Evolutionary conservation across 1,140 invertebrate genomes (phyloP), one percentile per base, ranked within the genome.

Genomic region (Meloidogyne floridensis): DNA sequence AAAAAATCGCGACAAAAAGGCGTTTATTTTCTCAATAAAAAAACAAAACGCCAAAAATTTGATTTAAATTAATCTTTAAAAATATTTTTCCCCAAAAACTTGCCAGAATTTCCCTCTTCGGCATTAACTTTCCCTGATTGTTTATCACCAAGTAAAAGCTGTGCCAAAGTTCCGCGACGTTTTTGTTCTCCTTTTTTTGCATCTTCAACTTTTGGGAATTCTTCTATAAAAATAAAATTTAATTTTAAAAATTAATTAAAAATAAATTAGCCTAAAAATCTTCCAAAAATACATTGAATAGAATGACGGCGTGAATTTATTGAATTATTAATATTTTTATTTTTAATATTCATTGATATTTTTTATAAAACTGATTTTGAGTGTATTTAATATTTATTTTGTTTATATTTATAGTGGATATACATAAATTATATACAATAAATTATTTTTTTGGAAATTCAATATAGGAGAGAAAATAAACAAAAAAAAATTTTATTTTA

Each of bases 281-380:
- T 65, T n/a, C 59, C n/a, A 65, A 65, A 65, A 65, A 65, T 65
- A 65, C 59, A 65, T 65, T 65, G 59, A 65, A 65, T 65, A 65
- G 59, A 65, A 65, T 65, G 59, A 65, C 59, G 59, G 18, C 59
- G 59, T 1, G 59, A 65, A 65, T 65, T 65, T 32, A 32, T 32
- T 65, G 15, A 65, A 65, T n/a, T 65, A 65, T 65, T 18, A 65
- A 4, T 65, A 65, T 65, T 18, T n/a, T 6, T 15, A 59, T 59
- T 59, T 59, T 59, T 65, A 65, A 65, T 65, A 65, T 65, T 65
- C 59, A 65, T 65, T 65, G n/a, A 65, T 65, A 65, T n/a, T n/a
- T 65, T 11, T 13, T 6, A 47, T 47, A 47, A 47, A 47, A 47
- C 2, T 65, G 15, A 7, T n/a, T 54, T 54, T 11, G 53, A 3